A percentile compares a stretch with the other conserved stretches of the same genome.
Evolutionary conservation across 2,797 vertebrate species (phyloP).

Genomic region (Buphagus erythrorhynchus): DNA sequence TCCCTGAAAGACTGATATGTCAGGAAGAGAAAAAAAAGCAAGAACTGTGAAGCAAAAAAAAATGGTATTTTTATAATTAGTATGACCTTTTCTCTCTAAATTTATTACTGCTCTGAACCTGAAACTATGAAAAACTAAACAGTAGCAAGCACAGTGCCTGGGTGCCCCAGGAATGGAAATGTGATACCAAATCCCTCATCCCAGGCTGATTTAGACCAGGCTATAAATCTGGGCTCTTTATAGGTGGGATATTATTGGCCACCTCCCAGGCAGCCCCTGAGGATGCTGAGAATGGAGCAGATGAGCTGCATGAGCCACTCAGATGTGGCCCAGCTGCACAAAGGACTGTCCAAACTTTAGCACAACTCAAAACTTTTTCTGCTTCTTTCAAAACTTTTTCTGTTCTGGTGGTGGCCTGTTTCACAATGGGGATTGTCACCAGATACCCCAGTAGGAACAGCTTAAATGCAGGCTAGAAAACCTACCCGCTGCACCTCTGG

Average conservation of each 20-base stretch:
- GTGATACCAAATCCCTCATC: not conserved
- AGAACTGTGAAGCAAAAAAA: not conserved
- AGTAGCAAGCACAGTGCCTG: not conserved
- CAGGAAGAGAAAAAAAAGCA: not conserved
- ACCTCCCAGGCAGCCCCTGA: not conserved
- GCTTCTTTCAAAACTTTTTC: not conserved
- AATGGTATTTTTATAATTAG: not conserved
- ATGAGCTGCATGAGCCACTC: fast-evolving
- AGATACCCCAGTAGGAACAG: not conserved
- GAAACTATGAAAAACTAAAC: not conserved
- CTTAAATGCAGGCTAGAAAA: not conserved
- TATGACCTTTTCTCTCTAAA: not conserved
- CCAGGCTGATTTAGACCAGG: not conserved
- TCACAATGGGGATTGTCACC: fast-evolving
- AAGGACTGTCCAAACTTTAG: not conserved
- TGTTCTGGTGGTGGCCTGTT: not conserved
- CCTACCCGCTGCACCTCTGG: not conserved
- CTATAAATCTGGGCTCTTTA: not conserved
- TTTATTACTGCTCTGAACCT: not conserved
- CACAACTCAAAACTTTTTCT: not conserved
- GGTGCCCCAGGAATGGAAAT: not conserved
- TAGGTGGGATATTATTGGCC: not conserved
- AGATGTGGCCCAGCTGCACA: fast-evolving
- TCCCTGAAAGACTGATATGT: not conserved
- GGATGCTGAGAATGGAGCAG: not conserved